Evolutionary conservation across 2,113 vertebrate genomes (phyloP).

Genomic region (Spea multiplicata): DNA sequence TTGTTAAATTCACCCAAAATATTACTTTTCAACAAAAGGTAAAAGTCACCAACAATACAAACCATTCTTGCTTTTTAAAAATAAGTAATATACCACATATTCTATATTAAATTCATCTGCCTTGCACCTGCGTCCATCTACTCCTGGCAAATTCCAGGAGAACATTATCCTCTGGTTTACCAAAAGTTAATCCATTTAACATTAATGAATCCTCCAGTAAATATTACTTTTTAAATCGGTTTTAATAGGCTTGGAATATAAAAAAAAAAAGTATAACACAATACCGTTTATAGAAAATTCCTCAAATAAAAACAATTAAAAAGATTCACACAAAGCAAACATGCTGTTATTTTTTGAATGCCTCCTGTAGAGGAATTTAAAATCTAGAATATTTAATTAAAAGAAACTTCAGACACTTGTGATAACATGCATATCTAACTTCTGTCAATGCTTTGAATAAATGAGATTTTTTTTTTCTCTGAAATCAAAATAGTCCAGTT

Average conservation of each 20-base stretch:
- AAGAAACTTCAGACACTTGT: not conserved
- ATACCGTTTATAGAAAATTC: not conserved
- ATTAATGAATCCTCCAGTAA: no score
- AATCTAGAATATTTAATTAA: not conserved
- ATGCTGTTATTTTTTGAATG: not conserved
- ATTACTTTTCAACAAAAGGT: no score
- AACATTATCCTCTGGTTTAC: no score
- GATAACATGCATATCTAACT: not conserved
- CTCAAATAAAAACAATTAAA: slow-evolving; percentile 5
- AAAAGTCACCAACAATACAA: no score
- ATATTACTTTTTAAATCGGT: not conserved
- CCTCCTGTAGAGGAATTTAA: not conserved
- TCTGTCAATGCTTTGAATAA: not conserved
- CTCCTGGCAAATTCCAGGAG: no score
- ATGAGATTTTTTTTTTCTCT: not conserved
- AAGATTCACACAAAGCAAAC: not conserved
- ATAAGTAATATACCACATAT: no score
- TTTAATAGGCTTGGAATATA: not conserved
- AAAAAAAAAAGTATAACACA: not conserved
- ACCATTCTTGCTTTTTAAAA: no score
- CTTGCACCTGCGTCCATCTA: no score
- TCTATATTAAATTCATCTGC: no score
- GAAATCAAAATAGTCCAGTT: not conserved
- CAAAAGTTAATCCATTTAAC: no score
- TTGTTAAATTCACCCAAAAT: no score